Base-by-base conservation (phyloP, 2,797 vertebrate genomes). In the Falco novaeseelandiae region DNA sequence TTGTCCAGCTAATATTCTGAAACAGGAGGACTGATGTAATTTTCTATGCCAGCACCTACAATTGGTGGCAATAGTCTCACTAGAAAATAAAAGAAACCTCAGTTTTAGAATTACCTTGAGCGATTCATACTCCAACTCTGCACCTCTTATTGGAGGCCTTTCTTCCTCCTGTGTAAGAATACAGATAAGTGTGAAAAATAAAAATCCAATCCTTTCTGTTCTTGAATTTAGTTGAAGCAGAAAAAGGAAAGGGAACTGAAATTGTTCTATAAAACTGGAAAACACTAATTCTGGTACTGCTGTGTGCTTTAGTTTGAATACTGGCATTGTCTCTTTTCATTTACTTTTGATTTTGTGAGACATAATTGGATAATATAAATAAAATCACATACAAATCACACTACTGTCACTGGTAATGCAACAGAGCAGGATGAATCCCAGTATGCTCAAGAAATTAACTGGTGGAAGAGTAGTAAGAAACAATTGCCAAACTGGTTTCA, bases 51-150 rank as follows among this genome's bases (percentile, higher is more conserved):
- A 78, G 19, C 27, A 85, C 5, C 44, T 30, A 62, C 4, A 73
- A 59, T 0, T 61, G 15, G 16, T 82, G 40, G 51, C 32, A 89
- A 58, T 36, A 82, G 17, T 61, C 25, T 89, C 36, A 67, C 46
- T 12, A 69, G 62, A 73, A 94, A 91, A 70, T 32, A 58, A 14
- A 4, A 91, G 65, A 72, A 87, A 89, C 9, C 10, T 65, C 61
- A 17, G 8, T 26, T 91, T 65, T 32, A 79, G 36, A 78, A 91
- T 97, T 98, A 99, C 99, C 99, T 99, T 99, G 72, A 99, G 99
- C 0, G 99, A 99, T 91, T 99, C 99, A 29, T 99, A 99, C 95
- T 99, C 99, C 97, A 99, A 96, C 94, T 99, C 99, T 22, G 99
- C 99, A 40, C 99, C 98, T 93, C 99, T 99, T 61, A 99, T 98